Conservation (phyloP, 92 coral and sea anemone species). For the Porites lobata region DNA sequence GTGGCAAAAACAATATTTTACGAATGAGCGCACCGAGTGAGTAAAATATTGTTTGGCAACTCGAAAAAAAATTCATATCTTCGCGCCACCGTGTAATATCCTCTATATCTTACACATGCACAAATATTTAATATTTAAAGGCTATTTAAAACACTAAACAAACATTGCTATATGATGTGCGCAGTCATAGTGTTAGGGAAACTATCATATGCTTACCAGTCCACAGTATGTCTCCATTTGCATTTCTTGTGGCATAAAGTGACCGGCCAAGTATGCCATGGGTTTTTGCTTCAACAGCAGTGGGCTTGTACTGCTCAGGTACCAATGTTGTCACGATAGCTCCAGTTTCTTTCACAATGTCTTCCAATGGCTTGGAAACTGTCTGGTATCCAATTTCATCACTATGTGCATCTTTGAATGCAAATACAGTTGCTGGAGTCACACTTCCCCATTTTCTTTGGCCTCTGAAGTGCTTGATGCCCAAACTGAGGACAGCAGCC, state of each 20-base stretch:
- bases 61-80: too few species aligned
- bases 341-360: slow-evolving; percentile 7
- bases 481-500: slow-evolving; percentile 49
- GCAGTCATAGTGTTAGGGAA: too few species aligned
- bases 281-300: slow-evolving; percentile 57
- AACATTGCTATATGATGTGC: slow-evolving; percentile 6
- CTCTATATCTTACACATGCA: neutral
- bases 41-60: too few species aligned
- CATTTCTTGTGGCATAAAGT: slow-evolving; percentile 40
- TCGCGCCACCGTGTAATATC: too few species aligned
- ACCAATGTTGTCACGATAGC: slow-evolving; percentile 23
- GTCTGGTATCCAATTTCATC: slow-evolving; percentile 63
- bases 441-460: slow-evolving; percentile 32
- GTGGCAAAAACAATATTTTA: too few species aligned
- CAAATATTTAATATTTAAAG: neutral
- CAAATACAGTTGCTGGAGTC: slow-evolving; percentile 50
- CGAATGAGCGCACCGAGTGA: too few species aligned
- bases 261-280: slow-evolving; percentile 57
- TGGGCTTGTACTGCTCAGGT: slow-evolving; percentile 53
- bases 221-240: slow-evolving; percentile 50
- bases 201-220: slow-evolving; percentile 41
- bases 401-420: slow-evolving; percentile 53
- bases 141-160: neutral
- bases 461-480: slow-evolving; percentile 50
- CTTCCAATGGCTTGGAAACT: slow-evolving; percentile 43